A percentile compares a stretch with the other conserved stretches of the same genome.
phyloP scores from a whole-genome alignment of 1,140 invertebrate species.

The Dendroctonus valens region DNA sequence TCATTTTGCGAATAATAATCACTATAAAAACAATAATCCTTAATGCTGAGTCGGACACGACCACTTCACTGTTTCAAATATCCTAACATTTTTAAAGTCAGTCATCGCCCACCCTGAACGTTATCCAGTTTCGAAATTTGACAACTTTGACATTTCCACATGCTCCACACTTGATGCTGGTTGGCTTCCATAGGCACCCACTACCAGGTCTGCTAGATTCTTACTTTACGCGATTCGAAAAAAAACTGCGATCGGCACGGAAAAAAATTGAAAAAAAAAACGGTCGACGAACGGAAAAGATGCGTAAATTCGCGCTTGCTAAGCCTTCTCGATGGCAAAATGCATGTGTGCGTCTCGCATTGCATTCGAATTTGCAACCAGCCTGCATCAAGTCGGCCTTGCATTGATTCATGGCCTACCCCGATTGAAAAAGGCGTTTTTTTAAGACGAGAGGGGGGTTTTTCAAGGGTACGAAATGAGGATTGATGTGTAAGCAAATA shows the following conservation, averaged over 20 bases:
- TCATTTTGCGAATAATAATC: slow-evolving; percentile 12
- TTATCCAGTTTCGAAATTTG: slow-evolving; percentile 8
- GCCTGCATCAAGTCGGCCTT: slow-evolving; percentile 33
- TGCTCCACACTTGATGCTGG: neutral
- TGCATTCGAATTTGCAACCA: slow-evolving; percentile 35
- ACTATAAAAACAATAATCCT: slow-evolving; percentile 7
- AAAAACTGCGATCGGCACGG: neutral
- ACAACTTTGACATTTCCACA: slow-evolving; percentile 23
- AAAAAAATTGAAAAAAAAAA: slow-evolving; percentile 20
- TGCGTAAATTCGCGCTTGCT: slow-evolving; percentile 26
- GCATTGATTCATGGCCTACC: slow-evolving; percentile 33
- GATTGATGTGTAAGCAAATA: slow-evolving; percentile 27
- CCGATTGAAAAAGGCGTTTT: slow-evolving; percentile 34
- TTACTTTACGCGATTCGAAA: neutral
- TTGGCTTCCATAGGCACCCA: slow-evolving; percentile 5
- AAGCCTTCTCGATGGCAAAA: slow-evolving; percentile 32
- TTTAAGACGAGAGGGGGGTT: slow-evolving; percentile 28
- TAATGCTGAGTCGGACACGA: neutral
- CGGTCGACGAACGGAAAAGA: slow-evolving; percentile 18
- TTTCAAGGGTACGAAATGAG: slow-evolving; percentile 32
- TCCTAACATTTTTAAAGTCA: slow-evolving; percentile 4
- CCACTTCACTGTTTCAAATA: slow-evolving; percentile 3
- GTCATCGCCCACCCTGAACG: neutral
- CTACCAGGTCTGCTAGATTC: neutral
- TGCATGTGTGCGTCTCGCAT: slow-evolving; percentile 35